Percentiles rank a stretch among this genome's conserved stretches.
Evolutionary conservation across 2,797 vertebrate species (phyloP).

Genomic region (Adrianichthys oophorus): DNA sequence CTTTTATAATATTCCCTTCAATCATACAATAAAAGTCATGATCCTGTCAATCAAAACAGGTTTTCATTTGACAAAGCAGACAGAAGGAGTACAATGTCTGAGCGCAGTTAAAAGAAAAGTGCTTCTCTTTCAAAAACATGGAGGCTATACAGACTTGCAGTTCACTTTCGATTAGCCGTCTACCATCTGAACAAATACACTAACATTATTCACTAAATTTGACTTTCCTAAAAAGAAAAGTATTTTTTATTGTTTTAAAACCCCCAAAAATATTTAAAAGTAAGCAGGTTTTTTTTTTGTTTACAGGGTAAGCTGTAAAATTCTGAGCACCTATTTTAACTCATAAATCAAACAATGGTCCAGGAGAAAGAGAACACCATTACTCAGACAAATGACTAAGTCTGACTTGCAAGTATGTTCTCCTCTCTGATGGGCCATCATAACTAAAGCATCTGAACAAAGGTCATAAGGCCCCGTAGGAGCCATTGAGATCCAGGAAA

Average conservation of each 20-base stretch:
- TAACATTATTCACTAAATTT: too few species aligned
- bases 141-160: conserved; percentile 9
- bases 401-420: conserved; percentile 43
- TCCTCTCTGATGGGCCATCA: conserved; percentile 56
- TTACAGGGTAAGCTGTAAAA: conserved; percentile 1
- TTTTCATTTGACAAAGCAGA: conserved; percentile 35
- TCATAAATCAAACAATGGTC: conserved; percentile 9
- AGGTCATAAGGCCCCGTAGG: conserved; percentile 58
- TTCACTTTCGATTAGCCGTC: conserved; percentile 23
- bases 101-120: conserved; percentile 20
- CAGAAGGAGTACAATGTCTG: conserved; percentile 7
- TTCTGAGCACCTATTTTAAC: conserved; percentile 12
- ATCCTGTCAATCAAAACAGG: conserved; percentile 33
- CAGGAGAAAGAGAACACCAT: conserved; percentile 18
- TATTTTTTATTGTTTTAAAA: background rate
- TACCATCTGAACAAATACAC: conserved; percentile 12
- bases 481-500: conserved; percentile 53
- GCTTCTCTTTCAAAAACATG: conserved; percentile 2
- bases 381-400: conserved; percentile 38
- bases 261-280: too few species aligned
- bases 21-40: conserved; percentile 18
- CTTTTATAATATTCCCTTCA: conserved; percentile 1
- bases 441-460: conserved; percentile 54
- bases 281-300: too few species aligned
- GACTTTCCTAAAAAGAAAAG: conserved; percentile 17